Percentiles rank a stretch among this genome's conserved stretches.
These are phyloP conservation scores for Drosophila phalerata DNA, from an alignment of 2,888 invertebrate genomes.

Conservation along the genomic window DNA sequence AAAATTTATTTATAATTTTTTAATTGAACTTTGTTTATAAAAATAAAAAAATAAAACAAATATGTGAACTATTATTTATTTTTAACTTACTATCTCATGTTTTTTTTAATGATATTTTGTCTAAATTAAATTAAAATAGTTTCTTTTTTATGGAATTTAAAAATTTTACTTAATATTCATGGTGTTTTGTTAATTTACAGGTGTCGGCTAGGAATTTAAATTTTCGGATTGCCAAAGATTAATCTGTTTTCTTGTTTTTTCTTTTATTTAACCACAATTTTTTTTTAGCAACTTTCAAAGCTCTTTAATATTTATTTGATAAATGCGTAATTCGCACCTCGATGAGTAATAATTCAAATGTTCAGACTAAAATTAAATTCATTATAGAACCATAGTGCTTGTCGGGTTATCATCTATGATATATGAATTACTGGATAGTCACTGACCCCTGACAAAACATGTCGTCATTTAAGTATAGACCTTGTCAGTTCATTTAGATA, in stretches of 20 bases:
- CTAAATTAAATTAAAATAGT: background rate
- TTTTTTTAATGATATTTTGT: background rate
- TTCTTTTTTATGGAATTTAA: background rate
- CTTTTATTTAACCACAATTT: background rate
- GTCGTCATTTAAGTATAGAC: background rate
- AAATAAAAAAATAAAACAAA: too few species aligned
- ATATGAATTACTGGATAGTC: constrained; percentile 1
- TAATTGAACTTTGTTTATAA: too few species aligned
- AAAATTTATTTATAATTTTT: too few species aligned
- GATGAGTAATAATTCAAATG: constrained; percentile 13
- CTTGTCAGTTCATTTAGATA: constrained; percentile 10
- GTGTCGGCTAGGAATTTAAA: background rate
- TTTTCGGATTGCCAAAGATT: background rate
- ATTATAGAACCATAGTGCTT: background rate
- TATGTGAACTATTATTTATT: too few species aligned
- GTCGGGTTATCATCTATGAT: background rate
- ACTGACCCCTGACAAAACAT: constrained; percentile 25
- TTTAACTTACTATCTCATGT: background rate
- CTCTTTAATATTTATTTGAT: background rate
- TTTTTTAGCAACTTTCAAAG: constrained; percentile 3
- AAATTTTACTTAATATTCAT: too few species aligned
- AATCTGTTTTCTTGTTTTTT: background rate
- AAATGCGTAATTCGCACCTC: constrained; percentile 9
- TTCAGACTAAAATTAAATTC: background rate
- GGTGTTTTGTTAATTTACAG: too few species aligned